Evolutionary conservation across 2,888 invertebrate species (phyloP), one percentile per base, ranked within the genome.

Genomic region (Acanthopleura granulata): DNA sequence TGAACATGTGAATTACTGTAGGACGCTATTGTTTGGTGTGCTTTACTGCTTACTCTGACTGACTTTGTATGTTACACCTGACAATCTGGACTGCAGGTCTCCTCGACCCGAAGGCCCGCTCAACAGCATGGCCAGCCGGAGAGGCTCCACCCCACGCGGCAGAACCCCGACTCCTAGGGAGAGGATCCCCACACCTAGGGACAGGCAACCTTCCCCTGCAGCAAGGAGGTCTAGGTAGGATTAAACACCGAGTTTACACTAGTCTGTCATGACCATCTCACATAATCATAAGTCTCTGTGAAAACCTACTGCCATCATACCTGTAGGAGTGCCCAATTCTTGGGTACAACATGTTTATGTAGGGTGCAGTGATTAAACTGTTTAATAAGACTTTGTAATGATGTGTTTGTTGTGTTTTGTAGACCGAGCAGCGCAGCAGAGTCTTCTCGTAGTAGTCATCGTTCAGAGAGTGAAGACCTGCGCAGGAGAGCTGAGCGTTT

Each of bases 401-500:
- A 9, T 40, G 40, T 40, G 9, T 40, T 40, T 40, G 40, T 9
- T 9, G 9, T 40, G 40, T 9, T 57, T 22, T 3, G 12, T n/a
- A 57, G 57, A 57, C 57, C 3, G 22, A 12, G 57, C 57, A 57
- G 57, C 12, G 22, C 12, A 6, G 57, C 57, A 57, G 57, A 57
- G 12, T 57, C 57, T 57, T 57, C 66, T 3, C 66, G 66, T 6
- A 66, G 66, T 66, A 27, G 66, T 16, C 6, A 49, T 30, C 14
- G 50, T 16, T 40, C 15, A 49, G 50, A 49, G 1, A n/a, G 49
- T 15, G 71, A 71, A 14, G 71, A 71, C 18, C 29, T 40, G 71
- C 15, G 49, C 15, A 71, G 49, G 25, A 71, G 40, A 18, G 50
- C 49, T 49, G 18, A 49, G 6, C 40, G 49, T 22, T 71, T 86